Evolutionary conservation across 1,140 invertebrate genomes (phyloP).

Genomic region (Lordiphosa stackelbergi): DNA sequence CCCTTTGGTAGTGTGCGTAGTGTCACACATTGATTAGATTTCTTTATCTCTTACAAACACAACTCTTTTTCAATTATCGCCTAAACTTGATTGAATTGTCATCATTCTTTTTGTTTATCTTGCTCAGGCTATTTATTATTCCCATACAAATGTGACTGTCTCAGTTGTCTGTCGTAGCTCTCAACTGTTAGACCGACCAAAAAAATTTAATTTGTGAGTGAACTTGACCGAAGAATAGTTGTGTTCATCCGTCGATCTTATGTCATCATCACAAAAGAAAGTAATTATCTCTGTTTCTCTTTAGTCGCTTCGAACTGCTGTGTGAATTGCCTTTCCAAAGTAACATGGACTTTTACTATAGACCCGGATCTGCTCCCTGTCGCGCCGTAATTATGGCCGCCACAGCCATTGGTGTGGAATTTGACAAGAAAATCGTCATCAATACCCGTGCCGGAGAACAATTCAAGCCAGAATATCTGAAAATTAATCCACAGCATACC

Average conservation of each 20-base stretch:
- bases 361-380: conserved; percentile 84
- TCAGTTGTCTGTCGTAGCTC: conserved; percentile 33
- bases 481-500: conserved; percentile 76
- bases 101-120: conserved; percentile 18
- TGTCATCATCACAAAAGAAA: conserved; percentile 39
- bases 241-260: conserved; percentile 20
- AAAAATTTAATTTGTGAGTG: conserved; percentile 12
- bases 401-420: conserved; percentile 78
- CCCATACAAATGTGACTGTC: conserved; percentile 20
- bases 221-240: background rate
- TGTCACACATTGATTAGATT: background rate
- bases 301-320: conserved; percentile 2
- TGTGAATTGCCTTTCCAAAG: conserved; percentile 1
- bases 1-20: background rate
- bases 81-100: conserved; percentile 40
- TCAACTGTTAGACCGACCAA: conserved; percentile 11
- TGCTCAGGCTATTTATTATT: background rate
- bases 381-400: conserved; percentile 77
- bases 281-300: conserved; percentile 25
- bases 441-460: conserved; percentile 82
- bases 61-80: conserved; percentile 39
- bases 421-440: conserved; percentile 76
- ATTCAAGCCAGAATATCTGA: conserved; percentile 81
- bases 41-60: background rate
- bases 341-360: conserved; percentile 81